A percentile compares a stretch with the other conserved stretches of the same genome.
Conservation (phyloP, 2,888 invertebrate genomes). For the Agonopterix alstromeriana region DNA sequence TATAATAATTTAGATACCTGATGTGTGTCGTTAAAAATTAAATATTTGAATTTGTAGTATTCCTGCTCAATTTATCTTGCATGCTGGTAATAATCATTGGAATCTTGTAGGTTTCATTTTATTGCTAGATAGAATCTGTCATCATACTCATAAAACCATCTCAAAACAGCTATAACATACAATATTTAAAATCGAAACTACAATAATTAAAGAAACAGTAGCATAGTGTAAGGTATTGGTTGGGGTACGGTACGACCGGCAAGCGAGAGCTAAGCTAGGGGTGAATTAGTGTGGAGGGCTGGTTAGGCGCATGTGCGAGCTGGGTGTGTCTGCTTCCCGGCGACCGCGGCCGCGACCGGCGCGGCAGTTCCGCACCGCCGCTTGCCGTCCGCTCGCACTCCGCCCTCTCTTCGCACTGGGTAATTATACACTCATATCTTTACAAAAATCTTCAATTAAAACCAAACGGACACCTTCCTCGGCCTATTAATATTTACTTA, state of each 20-base stretch:
- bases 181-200: too few species aligned
- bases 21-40: too few species aligned
- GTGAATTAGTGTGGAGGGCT: constrained; percentile 21
- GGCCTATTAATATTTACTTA: not conserved
- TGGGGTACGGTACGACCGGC: not conserved
- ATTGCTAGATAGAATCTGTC: too few species aligned
- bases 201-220: too few species aligned
- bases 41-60: too few species aligned
- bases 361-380: constrained; percentile 56
- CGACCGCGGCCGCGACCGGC: constrained; percentile 18
- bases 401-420: constrained; percentile 23
- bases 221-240: too few species aligned
- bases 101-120: too few species aligned
- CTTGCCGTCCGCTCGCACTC: constrained; percentile 27
- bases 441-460: constrained; percentile 13
- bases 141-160: too few species aligned
- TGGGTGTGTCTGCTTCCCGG: constrained; percentile 55
- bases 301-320: constrained; percentile 58
- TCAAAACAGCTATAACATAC: too few species aligned
- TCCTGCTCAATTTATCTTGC: too few species aligned
- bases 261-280: not conserved
- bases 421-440: constrained; percentile 31
- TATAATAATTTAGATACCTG: too few species aligned
- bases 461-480: constrained; percentile 2
- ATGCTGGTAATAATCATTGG: too few species aligned